phyloP scores from a whole-genome alignment of 23 tunicate genomes.

The Styela plicata region DNA sequence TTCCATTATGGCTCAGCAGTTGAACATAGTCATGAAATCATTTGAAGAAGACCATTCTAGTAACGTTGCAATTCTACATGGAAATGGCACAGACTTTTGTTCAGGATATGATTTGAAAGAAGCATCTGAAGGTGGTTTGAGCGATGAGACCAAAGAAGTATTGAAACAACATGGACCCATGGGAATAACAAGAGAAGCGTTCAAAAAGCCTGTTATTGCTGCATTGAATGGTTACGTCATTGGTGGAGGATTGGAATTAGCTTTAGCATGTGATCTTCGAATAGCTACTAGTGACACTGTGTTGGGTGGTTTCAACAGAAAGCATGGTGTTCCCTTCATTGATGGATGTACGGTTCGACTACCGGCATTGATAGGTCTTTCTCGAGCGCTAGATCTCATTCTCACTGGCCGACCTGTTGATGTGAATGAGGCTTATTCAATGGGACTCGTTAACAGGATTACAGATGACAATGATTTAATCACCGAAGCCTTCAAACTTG shows the following conservation, averaged over 20 bases:
- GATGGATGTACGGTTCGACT: conserved; percentile 83
- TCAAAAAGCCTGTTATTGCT: conserved; percentile 74
- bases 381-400: conserved; percentile 65
- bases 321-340: conserved; percentile 56
- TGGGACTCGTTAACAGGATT: conserved; percentile 62
- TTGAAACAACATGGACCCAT: conserved; percentile 57
- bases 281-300: conserved; percentile 45
- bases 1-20: conserved; percentile 66
- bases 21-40: conserved; percentile 57
- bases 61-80: conserved; percentile 73
- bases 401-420: conserved; percentile 59
- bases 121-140: conserved; percentile 23
- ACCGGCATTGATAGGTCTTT: conserved; percentile 75
- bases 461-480: conserved; percentile 44
- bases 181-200: conserved; percentile 62
- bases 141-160: conserved; percentile 35
- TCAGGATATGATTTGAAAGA: conserved; percentile 85
- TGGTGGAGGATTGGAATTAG: conserved; percentile 62
- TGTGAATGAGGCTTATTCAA: conserved; percentile 42
- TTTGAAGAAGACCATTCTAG: conserved; percentile 70
- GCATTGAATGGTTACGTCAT: conserved; percentile 71
- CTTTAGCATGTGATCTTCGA: conserved; percentile 69
- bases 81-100: conserved; percentile 71
- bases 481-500: background rate
- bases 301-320: conserved; percentile 53